These are phyloP conservation scores for Drosophila triauraria DNA, from an alignment of 1,140 invertebrate genomes.

Conservation along the genomic window DNA sequence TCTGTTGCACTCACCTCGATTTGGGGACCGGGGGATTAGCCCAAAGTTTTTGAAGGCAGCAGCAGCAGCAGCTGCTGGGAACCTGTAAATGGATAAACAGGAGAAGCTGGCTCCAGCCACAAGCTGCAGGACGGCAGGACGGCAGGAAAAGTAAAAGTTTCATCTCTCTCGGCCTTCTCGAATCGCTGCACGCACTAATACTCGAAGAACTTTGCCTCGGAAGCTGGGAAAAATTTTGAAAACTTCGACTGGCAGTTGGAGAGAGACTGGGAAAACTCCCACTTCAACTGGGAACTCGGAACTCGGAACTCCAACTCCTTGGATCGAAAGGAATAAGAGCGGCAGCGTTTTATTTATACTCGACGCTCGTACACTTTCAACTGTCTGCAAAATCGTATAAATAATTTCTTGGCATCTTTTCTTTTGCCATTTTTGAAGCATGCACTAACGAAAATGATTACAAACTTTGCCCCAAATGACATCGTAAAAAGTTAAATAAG, in stretches of 20 bases:
- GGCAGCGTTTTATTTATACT: slow-evolving; percentile 59
- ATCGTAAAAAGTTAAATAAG: slow-evolving; percentile 81
- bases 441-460: slow-evolving; percentile 77
- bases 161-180: slow-evolving; percentile 42
- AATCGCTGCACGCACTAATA: slow-evolving; percentile 51
- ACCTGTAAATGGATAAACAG: slow-evolving; percentile 34
- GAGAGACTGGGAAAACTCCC: slow-evolving; percentile 10
- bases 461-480: slow-evolving; percentile 76
- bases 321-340: slow-evolving; percentile 20
- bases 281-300: neutral
- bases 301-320: neutral
- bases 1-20: slow-evolving; percentile 15
- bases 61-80: slow-evolving; percentile 22
- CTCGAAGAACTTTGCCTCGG: slow-evolving; percentile 28
- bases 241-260: slow-evolving; percentile 57
- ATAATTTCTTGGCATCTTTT: slow-evolving; percentile 67
- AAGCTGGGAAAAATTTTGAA: slow-evolving; percentile 9
- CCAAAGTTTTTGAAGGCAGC: slow-evolving; percentile 23
- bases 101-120: slow-evolving; percentile 13
- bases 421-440: slow-evolving; percentile 69
- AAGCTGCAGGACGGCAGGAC: slow-evolving; percentile 9
- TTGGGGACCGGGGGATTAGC: slow-evolving; percentile 20
- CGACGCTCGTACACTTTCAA: slow-evolving; percentile 33
- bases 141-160: slow-evolving; percentile 63
- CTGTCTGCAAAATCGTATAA: slow-evolving; percentile 73